Evolutionary conservation across 2,888 invertebrate genomes (phyloP), one percentile per base, ranked within the genome.

Genomic region (Eristalinus aeneus): DNA sequence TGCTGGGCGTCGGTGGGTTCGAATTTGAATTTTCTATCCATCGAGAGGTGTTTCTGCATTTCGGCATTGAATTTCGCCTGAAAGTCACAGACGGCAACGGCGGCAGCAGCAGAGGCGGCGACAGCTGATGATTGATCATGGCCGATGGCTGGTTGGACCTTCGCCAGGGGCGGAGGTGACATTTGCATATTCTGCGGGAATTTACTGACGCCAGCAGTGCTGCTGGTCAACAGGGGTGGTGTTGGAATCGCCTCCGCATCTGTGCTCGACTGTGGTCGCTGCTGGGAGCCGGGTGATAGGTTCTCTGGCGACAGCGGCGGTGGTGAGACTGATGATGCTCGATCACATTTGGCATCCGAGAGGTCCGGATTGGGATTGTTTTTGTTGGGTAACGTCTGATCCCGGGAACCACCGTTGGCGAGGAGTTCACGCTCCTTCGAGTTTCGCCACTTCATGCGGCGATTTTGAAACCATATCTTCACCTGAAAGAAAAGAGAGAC

Each of bases 381-480:
- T 92, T 98, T 98, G 92, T 98, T 98, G 0, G 98, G 98, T 27
- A 99, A 93, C 0, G 98, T 98, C 92, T 98, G 98, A 90, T 98
- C 98, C 32, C 98, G 94, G 8, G 98, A 97, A 1, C 98, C 98
- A 0, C 98, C 98, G 22, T 96, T 96, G 0, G 98, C 98, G 27
- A 99, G 93, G 0, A 98, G 94, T 92, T 99, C 98, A 36, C 98
- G 94, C 92, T 99, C 99, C 93, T 99, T 99, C 4, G 98, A 98
- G 93, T 99, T 99, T 73, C 99, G 95, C 99, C 99, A 99, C 93
- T 93, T 99, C 99, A 99, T 99, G 74, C 99, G 96, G 0, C 99
- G 96, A 92, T 99, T 99, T 94, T 99, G 99, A 93, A 99, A 99
- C 95, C 95, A 95, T 89, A 95, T 95, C 93, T 95, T 95, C 69